Percentiles rank a stretch among this genome's conserved stretches.
Conservation (phyloP, 2,888 invertebrate genomes). For the Rhabditoides inermis region DNA sequence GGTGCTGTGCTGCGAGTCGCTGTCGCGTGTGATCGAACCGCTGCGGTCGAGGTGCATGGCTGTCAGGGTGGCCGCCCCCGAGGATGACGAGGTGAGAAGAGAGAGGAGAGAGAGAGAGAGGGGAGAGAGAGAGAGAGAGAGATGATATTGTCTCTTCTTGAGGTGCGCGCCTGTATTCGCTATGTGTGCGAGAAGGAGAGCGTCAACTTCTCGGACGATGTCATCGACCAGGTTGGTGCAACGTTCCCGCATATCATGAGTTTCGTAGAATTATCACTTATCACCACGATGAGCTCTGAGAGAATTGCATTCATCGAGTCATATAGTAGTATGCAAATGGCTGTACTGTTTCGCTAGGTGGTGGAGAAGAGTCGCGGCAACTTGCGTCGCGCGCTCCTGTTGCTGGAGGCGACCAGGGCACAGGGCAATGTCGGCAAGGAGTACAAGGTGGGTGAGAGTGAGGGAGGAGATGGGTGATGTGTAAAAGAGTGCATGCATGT, state of each 20-base stretch:
- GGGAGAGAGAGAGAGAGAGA: no score
- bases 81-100: conserved; percentile 67
- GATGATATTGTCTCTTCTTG: not conserved
- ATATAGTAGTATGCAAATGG: no score
- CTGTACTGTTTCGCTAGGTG: no score
- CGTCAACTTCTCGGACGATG: conserved; percentile 20
- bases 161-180: conserved; percentile 14
- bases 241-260: no score
- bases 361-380: conserved; percentile 76
- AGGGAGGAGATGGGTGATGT: no score
- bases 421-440: no score
- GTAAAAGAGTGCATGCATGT: no score
- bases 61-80: conserved; percentile 82
- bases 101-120: no score
- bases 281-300: no score
- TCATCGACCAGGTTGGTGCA: conserved; percentile 14
- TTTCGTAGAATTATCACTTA: no score
- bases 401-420: conserved; percentile 64
- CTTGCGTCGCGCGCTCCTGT: conserved; percentile 79
- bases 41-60: conserved; percentile 87
- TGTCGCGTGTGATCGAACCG: conserved; percentile 90
- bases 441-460: no score
- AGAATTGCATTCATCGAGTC: no score
- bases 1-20: conserved; percentile 85
- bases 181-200: conserved; percentile 27